These are phyloP conservation scores for Phainopepla nitens DNA, from an alignment of 2,113 vertebrate genomes.

Conservation along the genomic window DNA sequence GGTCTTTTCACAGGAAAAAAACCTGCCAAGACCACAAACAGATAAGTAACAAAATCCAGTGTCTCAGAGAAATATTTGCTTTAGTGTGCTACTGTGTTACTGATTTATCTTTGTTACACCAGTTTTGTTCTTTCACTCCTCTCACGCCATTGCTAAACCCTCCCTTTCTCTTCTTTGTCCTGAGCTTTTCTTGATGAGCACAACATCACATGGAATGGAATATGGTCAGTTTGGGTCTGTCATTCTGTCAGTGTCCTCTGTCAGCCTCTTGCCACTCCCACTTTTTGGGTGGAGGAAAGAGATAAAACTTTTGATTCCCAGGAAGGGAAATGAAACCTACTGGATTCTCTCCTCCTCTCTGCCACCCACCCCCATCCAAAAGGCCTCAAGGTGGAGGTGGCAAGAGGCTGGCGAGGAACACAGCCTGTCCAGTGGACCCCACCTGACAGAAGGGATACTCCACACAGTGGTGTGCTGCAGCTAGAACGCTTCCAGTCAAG, in stretches of 20 bases:
- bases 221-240: not conserved
- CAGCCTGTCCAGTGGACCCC: rapidly evolving
- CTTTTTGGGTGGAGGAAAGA: not conserved
- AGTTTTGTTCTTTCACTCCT: not conserved
- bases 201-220: not conserved
- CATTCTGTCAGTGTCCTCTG: not conserved
- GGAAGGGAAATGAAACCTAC: not conserved
- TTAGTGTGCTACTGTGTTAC: not conserved
- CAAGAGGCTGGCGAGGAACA: not conserved
- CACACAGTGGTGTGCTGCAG: not conserved
- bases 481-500: rapidly evolving
- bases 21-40: not conserved
- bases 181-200: not conserved
- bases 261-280: not conserved
- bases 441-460: not conserved
- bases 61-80: not conserved
- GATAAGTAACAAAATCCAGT: not conserved
- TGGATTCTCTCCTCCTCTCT: not conserved
- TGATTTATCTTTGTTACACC: not conserved
- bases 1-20: not conserved
- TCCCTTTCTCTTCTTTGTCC: not conserved
- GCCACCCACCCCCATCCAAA: rapidly evolving
- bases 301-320: not conserved
- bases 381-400: rapidly evolving
- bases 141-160: not conserved